Evolutionary conservation across 2,888 invertebrate genomes (phyloP), one percentile per base, ranked within the genome.

Genomic region (Erpobdella octoculata): DNA sequence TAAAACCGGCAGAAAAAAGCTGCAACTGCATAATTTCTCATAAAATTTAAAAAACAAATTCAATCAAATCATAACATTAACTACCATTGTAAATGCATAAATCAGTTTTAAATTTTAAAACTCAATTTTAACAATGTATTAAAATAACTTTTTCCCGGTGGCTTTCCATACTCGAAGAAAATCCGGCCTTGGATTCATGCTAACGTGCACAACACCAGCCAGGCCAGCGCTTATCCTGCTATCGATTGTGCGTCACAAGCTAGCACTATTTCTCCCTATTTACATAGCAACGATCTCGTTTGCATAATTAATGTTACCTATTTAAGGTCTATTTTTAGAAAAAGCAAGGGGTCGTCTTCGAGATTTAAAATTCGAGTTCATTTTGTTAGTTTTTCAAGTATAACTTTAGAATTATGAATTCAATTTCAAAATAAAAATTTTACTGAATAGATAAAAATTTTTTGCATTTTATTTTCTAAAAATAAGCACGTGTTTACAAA

Each of bases 221-320:
- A 8, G 53, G 53, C 53, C 28, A 53, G 53, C 53, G 53, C 15
- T 37, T 46, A 67, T 67, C 41, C 67, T 65, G 65, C 65, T 67
- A 67, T 67, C 31, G 67, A 67, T 67, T 37, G 36, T 36, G 37
- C 67, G 41, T 67, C 41, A 67, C 46, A 41, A 25, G 25, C 28
- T 28, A 21, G 46, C 21, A 53, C 53, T 53, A 25, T 28, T 53
- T 53, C 46, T 31, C 38, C 67, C 38, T 21, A 67, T 9, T 67
- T 67, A 28, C 67, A 67, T 67, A 25, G 8, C 12, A 67, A 67
- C 1, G 21, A 46, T 1, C 1, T 41, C 35, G 5, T 67, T 67
- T 25, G 8, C 46, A 67, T 67, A 67, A 67, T 67, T 67, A 46
- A 41, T 67, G 9, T 21, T n/a, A 25, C 41, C 67, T 67, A 38